Base-by-base conservation (phyloP, 2,797 vertebrate genomes). In the Garrulus glandarius region DNA sequence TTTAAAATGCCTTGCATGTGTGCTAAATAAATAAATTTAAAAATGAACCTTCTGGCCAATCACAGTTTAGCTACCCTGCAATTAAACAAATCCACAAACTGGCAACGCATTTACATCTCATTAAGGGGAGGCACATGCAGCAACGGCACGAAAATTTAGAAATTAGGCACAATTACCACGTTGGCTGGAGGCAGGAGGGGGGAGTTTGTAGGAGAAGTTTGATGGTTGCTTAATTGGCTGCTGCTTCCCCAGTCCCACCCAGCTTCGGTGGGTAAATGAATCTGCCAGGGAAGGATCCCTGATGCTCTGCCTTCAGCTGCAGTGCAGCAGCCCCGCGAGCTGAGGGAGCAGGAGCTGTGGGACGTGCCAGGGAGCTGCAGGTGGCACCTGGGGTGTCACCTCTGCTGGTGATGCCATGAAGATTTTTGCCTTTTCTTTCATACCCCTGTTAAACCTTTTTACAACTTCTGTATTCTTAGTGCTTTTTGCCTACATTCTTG, bases 161-260 rank as follows among this genome's bases (percentile, higher is more conserved):
- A 98, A 98, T 98, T 98, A 98, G 96, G 67, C 97, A 96, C 97
- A 98, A 98, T 98, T 98, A 98, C 94, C 96, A 80, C 94, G 96
- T 96, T 96, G 39, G 96, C 96, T 89, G 95, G 87, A 95, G 97
- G 96, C 87, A 91, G 97, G 89, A 89, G 84, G 24, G 89, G 96
- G 92, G 76, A 88, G 68, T 82, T 96, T 97, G 93, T 87, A 81
- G 68, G 92, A 80, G 95, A 97, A 96, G 92, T 98, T 97, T 91
- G 93, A 94, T 82, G 69, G 95, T 79, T 96, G 63, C 94, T 93
- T 96, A 93, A 96, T 93, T 93, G 92, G 81, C 86, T 80, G 84
- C 94, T 96, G 96, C 95, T 95, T 86, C 84, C 89, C 71, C 81
- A 29, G 84, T n/a, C 53, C 96, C 89, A 83, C 93, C 84, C 91